A percentile compares a stretch with the other conserved stretches of the same genome.
These are phyloP conservation scores for Theristicus caerulescens DNA, from an alignment of 2,113 vertebrate species.

Conservation along the genomic window DNA sequence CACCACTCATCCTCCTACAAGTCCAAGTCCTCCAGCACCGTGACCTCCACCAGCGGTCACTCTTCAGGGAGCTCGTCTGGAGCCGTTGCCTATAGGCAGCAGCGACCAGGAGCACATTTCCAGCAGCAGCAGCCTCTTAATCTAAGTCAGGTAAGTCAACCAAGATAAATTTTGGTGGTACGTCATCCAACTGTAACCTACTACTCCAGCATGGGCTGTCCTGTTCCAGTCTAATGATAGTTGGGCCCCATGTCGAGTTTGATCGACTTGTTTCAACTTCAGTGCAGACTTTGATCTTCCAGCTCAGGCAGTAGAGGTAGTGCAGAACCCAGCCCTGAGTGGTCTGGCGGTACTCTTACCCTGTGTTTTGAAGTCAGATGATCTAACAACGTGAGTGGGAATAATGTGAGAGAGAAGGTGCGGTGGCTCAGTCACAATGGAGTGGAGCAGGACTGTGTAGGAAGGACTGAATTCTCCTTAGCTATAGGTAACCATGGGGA, in stretches of 20 bases:
- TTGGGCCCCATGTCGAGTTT: neutral
- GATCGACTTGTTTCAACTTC: neutral
- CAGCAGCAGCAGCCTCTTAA: constrained; percentile 99
- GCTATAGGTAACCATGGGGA: neutral
- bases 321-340: neutral
- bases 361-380: neutral
- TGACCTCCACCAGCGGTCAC: constrained; percentile 88
- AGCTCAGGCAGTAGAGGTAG: neutral
- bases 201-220: neutral
- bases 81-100: constrained; percentile 88
- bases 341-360: neutral
- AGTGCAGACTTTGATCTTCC: neutral
- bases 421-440: neutral
- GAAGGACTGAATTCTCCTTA: neutral
- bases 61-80: constrained; percentile 82
- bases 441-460: neutral
- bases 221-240: neutral
- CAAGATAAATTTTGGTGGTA: neutral
- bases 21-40: constrained; percentile 90
- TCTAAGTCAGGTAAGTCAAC: constrained; percentile 91
- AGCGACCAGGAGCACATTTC: constrained; percentile 88
- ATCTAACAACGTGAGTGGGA: neutral
- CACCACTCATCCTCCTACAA: constrained; percentile 92
- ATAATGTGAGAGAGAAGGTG: neutral
- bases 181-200: neutral